A percentile compares a stretch with the other conserved stretches of the same genome.
phyloP scores from a whole-genome alignment of 2,797 vertebrate genomes.

The Prunella strophiata region DNA sequence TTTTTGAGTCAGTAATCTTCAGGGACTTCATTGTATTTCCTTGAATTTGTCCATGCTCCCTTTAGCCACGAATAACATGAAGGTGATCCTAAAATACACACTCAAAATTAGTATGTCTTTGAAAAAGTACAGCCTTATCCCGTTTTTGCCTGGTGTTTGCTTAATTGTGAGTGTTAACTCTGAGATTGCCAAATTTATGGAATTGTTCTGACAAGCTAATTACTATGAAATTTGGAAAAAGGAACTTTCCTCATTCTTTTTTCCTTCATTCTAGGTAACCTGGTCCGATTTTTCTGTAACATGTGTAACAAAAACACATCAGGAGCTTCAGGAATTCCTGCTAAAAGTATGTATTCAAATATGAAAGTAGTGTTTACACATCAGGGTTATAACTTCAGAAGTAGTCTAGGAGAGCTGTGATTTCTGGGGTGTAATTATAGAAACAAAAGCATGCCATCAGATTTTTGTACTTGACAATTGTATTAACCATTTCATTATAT shows the following conservation, averaged over 20 bases:
- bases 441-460: background rate
- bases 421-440: background rate
- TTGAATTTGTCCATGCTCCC: background rate
- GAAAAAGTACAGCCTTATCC: background rate
- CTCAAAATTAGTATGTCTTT: background rate
- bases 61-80: background rate
- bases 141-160: background rate
- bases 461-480: background rate
- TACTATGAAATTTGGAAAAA: background rate
- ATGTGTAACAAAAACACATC: conserved; percentile 83
- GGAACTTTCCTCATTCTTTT: background rate
- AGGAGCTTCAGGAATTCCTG: conserved; percentile 84
- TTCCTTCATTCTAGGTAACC: conserved; percentile 74
- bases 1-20: background rate
- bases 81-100: background rate
- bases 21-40: background rate
- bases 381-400: background rate
- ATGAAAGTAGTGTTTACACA: background rate
- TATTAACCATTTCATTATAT: background rate
- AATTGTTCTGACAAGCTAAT: background rate
- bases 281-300: conserved; percentile 82
- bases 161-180: background rate
- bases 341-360: conserved; percentile 79
- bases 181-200: background rate
- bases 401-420: background rate